Conservation (phyloP, 2,888 invertebrate genomes). For the Clusia tigrina region DNA sequence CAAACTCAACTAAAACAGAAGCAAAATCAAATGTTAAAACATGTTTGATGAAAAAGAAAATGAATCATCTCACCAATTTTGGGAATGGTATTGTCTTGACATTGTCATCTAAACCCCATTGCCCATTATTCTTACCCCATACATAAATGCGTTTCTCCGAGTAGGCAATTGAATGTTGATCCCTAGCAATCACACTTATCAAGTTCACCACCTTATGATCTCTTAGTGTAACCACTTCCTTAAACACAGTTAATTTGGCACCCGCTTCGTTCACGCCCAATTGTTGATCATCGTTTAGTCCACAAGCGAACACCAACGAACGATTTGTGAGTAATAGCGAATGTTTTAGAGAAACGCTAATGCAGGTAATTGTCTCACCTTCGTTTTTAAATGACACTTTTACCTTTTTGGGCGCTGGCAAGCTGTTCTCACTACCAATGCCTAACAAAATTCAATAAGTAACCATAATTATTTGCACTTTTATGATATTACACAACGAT, state of each 20-base stretch:
- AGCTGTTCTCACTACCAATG: constrained; percentile 70
- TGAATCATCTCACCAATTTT: constrained; percentile 42
- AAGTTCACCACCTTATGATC: constrained; percentile 63
- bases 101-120: constrained; percentile 69
- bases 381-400: constrained; percentile 52
- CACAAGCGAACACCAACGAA: constrained; percentile 67
- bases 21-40: not conserved
- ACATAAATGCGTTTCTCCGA: constrained; percentile 72
- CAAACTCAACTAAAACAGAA: constrained; percentile 45
- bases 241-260: constrained; percentile 59
- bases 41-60: not conserved
- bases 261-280: constrained; percentile 70
- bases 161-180: constrained; percentile 77
- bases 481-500: constrained; percentile 65
- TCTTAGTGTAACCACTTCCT: constrained; percentile 54
- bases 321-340: constrained; percentile 59
- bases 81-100: constrained; percentile 47
- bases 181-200: constrained; percentile 72
- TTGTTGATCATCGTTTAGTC: constrained; percentile 73
- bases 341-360: constrained; percentile 60
- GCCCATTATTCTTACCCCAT: constrained; percentile 85
- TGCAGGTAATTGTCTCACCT: constrained; percentile 54
- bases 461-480: too few species aligned
- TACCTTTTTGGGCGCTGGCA: constrained; percentile 56
- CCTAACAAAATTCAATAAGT: constrained; percentile 49